phyloP scores from a whole-genome alignment of 1,140 invertebrate genomes.

The Berghia stephanieae region DNA sequence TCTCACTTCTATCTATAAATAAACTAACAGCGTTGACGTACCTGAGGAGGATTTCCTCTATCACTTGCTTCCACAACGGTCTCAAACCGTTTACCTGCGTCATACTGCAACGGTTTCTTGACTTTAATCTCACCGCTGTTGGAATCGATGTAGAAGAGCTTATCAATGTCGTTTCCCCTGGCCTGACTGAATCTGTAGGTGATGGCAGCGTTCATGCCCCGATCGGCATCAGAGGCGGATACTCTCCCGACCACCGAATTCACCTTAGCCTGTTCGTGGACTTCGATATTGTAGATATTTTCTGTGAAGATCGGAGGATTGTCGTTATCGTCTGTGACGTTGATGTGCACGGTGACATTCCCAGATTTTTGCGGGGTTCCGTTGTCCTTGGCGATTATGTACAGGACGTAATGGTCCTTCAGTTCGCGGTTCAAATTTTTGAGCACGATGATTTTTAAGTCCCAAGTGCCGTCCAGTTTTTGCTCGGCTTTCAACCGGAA shows the following conservation, averaged over 20 bases:
- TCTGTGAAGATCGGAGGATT: constrained; percentile 84
- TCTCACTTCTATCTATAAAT: too few relatives aligned
- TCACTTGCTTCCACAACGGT: constrained; percentile 64
- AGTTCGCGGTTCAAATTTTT: constrained; percentile 82
- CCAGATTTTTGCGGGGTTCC: constrained; percentile 78
- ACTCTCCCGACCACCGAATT: constrained; percentile 79
- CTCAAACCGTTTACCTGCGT: constrained; percentile 41
- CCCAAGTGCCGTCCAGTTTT: constrained; percentile 51
- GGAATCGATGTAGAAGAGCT: constrained; percentile 41
- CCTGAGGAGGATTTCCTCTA: constrained; percentile 61
- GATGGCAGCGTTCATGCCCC: constrained; percentile 74
- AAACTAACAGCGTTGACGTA: neutral
- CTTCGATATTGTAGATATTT: constrained; percentile 42
- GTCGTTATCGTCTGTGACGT: constrained; percentile 85
- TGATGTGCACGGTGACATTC: constrained; percentile 46
- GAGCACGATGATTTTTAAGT: constrained; percentile 47
- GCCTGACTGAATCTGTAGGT: constrained; percentile 76
- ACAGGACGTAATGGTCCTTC: constrained; percentile 87
- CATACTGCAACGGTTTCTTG: constrained; percentile 33
- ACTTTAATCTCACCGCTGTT: constrained; percentile 43
- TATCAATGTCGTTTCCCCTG: constrained; percentile 21
- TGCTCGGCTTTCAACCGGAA: constrained; percentile 49
- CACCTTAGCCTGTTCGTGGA: constrained; percentile 41
- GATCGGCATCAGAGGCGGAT: constrained; percentile 85
- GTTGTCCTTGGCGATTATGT: constrained; percentile 85